Percentiles rank a stretch among this genome's conserved stretches.
phyloP scores from a whole-genome alignment of 1,140 invertebrate genomes.

The Bombus picipes region DNA sequence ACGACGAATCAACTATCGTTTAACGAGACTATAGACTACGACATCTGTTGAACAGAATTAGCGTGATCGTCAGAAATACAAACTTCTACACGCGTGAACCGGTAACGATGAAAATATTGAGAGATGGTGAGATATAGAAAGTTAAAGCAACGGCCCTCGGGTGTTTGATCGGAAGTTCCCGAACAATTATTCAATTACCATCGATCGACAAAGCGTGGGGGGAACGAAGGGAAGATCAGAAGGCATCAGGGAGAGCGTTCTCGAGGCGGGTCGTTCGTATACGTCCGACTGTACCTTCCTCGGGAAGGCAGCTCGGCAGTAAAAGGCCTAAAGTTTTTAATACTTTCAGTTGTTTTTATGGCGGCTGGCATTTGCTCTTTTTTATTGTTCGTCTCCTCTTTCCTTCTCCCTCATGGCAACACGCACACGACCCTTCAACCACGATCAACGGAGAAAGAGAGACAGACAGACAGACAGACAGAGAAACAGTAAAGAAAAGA shows the following conservation, averaged over 20 bases:
- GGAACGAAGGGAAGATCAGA: background rate
- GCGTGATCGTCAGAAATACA: too few species aligned
- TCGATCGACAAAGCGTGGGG: background rate
- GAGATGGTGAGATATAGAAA: too few species aligned
- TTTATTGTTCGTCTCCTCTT: constrained; percentile 68
- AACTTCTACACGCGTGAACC: too few species aligned
- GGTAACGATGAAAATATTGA: background rate
- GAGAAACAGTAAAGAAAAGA: too few species aligned
- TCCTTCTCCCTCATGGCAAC: constrained; percentile 47
- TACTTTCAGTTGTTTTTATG: constrained; percentile 83
- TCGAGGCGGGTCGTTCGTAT: constrained; percentile 23
- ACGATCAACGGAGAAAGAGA: background rate
- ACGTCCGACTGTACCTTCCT: constrained; percentile 5
- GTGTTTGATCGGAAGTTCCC: background rate
- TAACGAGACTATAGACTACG: too few species aligned
- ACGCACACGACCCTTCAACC: constrained; percentile 42
- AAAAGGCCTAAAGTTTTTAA: constrained; percentile 80
- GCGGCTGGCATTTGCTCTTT: constrained; percentile 76
- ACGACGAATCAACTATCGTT: too few species aligned
- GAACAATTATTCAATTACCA: constrained; percentile 26
- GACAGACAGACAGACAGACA: background rate
- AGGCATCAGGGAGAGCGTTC: background rate
- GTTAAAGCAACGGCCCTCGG: too few species aligned
- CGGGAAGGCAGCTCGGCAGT: constrained; percentile 65
- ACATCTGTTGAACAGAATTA: too few species aligned